A percentile compares a stretch with the other conserved stretches of the same genome.
Evolutionary conservation across 1,140 invertebrate genomes (phyloP).

Genomic region (Drosophila sechellia): DNA sequence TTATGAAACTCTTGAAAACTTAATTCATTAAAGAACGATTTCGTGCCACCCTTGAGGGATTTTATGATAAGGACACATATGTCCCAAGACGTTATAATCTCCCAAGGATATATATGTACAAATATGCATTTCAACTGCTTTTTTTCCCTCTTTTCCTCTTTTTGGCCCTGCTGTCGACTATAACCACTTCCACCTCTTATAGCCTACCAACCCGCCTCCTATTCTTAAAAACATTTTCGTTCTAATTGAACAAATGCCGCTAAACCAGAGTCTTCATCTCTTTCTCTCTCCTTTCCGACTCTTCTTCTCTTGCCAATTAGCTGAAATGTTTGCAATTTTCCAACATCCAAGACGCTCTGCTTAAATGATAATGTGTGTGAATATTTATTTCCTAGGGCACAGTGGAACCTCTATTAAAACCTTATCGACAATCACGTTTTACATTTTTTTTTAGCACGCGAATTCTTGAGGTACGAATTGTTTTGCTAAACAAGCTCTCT

Average conservation of each 20-base stretch:
- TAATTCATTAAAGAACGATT: too few relatives aligned
- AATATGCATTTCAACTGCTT: too few relatives aligned
- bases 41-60: too few relatives aligned
- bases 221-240: slow-evolving; percentile 43
- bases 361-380: slow-evolving; percentile 45
- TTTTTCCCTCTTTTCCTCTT: slow-evolving; percentile 14
- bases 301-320: slow-evolving; percentile 37
- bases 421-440: neutral
- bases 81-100: too few relatives aligned
- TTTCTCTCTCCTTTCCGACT: neutral
- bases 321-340: slow-evolving; percentile 56
- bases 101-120: neutral
- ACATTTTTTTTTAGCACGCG: neutral
- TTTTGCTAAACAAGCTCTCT: neutral
- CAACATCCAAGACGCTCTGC: slow-evolving; percentile 42
- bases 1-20: too few relatives aligned
- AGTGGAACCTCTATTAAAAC: slow-evolving; percentile 1
- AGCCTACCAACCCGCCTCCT: slow-evolving; percentile 5
- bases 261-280: slow-evolving; percentile 3
- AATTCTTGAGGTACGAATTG: neutral
- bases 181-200: neutral
- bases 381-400: slow-evolving; percentile 19
- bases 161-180: neutral
- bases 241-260: slow-evolving; percentile 72
- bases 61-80: too few relatives aligned